Evolutionary conservation across 2,797 vertebrate genomes (phyloP).

Genomic region (Molossus alvarezi): DNA sequence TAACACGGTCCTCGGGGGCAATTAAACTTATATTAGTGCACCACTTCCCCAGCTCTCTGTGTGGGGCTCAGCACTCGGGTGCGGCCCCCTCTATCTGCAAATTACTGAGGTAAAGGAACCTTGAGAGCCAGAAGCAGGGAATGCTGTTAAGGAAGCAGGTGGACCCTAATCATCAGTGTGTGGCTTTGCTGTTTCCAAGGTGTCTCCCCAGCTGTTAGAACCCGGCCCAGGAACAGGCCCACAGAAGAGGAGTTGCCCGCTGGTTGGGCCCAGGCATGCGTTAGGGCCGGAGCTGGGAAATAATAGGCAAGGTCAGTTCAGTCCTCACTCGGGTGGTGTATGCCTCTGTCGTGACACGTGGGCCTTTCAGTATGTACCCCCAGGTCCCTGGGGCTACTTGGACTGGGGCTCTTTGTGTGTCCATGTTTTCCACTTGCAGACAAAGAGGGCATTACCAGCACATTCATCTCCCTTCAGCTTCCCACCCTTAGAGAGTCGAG

Average conservation of each 20-base stretch:
- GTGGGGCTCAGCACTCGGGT: background rate
- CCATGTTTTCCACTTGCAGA: background rate
- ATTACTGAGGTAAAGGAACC: background rate
- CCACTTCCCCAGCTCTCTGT: background rate
- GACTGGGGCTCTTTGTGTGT: background rate
- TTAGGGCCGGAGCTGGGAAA: rapidly evolving
- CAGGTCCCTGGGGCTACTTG: background rate
- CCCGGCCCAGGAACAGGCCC: background rate
- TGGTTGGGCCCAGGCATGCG: background rate
- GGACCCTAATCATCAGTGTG: background rate
- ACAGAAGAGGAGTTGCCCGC: background rate
- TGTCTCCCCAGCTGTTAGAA: background rate
- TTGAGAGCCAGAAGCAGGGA: background rate
- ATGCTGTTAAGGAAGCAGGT: background rate
- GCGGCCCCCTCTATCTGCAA: background rate
- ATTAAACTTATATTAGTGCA: background rate
- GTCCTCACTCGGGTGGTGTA: background rate
- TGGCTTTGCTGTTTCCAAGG: background rate
- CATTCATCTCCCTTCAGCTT: background rate
- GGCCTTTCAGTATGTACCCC: background rate
- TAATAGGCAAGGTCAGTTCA: background rate
- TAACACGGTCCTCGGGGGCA: background rate
- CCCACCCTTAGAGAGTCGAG: background rate
- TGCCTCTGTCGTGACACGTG: background rate
- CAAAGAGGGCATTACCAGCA: background rate